phyloP scores from a whole-genome alignment of 2,113 vertebrate species.

The Pelusios castaneus region DNA sequence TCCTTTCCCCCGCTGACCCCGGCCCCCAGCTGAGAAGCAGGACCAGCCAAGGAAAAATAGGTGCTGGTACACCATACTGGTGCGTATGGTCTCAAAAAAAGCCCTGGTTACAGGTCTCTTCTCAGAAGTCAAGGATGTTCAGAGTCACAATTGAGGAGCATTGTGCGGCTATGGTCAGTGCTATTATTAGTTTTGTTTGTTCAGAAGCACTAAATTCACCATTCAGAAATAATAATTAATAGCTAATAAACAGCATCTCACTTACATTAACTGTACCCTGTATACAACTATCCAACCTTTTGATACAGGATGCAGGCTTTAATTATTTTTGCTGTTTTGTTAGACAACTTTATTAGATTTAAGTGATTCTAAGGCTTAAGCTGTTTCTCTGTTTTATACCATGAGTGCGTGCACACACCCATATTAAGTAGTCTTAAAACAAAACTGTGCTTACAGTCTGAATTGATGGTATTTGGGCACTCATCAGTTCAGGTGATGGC shows the following conservation, averaged over 20 bases:
- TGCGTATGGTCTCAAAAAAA: too few relatives aligned
- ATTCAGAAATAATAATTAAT: not conserved
- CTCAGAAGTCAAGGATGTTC: not conserved
- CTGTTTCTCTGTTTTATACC: not conserved
- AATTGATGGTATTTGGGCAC: slow-evolving; percentile 3
- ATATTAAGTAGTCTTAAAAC: not conserved
- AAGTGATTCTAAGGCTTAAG: not conserved
- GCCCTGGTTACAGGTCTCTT: not conserved
- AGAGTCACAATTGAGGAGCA: not conserved
- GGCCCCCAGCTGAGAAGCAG: too few relatives aligned
- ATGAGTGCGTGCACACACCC: not conserved
- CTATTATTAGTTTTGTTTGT: not conserved
- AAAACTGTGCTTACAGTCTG: slow-evolving; percentile 51
- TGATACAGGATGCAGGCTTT: not conserved
- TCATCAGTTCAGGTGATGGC: slow-evolving; percentile 28
- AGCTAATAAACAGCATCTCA: not conserved
- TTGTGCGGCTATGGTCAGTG: not conserved
- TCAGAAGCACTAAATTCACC: not conserved
- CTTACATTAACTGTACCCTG: not conserved
- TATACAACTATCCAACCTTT: not conserved
- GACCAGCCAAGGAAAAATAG: too few relatives aligned
- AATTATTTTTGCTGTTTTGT: not conserved
- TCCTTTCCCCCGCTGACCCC: too few relatives aligned
- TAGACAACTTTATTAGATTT: not conserved
- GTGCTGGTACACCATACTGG: too few relatives aligned